phyloP scores from a whole-genome alignment of 2,888 invertebrate species.

The Acrobasis consociella region DNA sequence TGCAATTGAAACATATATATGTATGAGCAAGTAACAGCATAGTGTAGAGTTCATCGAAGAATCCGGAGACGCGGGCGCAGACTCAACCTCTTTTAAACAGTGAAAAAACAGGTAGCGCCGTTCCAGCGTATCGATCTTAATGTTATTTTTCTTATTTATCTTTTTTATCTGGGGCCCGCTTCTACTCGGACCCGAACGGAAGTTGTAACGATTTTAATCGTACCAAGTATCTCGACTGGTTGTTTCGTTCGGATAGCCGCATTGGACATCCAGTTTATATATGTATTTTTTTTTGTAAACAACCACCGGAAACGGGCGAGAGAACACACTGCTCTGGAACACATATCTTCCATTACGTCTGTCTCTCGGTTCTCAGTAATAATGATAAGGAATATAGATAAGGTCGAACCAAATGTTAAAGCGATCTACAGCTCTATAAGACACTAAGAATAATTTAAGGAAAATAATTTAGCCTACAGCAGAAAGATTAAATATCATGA shows the following conservation, averaged over 20 bases:
- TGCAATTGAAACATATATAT: too few species aligned
- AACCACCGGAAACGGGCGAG: slow-evolving; percentile 77
- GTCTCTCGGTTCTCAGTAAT: slow-evolving; percentile 66
- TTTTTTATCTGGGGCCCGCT: slow-evolving; percentile 77
- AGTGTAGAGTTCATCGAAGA: background rate
- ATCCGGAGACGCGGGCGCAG: slow-evolving; percentile 35
- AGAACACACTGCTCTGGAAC: slow-evolving; percentile 71
- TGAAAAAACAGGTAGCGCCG: slow-evolving; percentile 80
- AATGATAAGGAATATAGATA: slow-evolving; percentile 69
- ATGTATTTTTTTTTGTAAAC: slow-evolving; percentile 71
- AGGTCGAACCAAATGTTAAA: slow-evolving; percentile 48
- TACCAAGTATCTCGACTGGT: slow-evolving; percentile 74
- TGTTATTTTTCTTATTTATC: slow-evolving; percentile 79
- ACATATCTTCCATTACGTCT: slow-evolving; percentile 78
- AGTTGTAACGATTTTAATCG: slow-evolving; percentile 83
- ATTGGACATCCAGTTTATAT: slow-evolving; percentile 70
- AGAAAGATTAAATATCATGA: background rate
- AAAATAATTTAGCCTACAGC: slow-evolving; percentile 24
- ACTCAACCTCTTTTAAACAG: slow-evolving; percentile 32
- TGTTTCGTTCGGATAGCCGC: slow-evolving; percentile 58
- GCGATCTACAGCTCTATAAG: slow-evolving; percentile 49
- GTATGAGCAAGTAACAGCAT: background rate
- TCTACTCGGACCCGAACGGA: slow-evolving; percentile 74
- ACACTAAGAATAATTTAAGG: slow-evolving; percentile 38
- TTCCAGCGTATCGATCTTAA: slow-evolving; percentile 79